phyloP scores from a whole-genome alignment of 1,140 invertebrate species.

The Belonocnema kinseyi region DNA sequence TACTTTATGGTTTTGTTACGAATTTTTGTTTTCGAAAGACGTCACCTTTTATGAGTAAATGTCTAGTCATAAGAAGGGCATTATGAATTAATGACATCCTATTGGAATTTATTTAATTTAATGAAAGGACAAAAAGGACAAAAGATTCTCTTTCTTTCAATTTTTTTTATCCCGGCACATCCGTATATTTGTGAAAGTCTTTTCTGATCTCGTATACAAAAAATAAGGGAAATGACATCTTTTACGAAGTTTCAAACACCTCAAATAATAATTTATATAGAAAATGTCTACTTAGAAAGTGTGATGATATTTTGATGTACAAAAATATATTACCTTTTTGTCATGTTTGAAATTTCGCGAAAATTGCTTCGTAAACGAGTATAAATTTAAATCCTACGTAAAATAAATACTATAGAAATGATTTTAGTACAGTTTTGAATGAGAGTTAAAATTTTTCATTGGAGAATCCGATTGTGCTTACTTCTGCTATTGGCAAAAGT shows the following conservation, averaged over 20 bases:
- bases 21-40: too few relatives aligned
- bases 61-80: not conserved
- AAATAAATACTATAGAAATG: conserved; percentile 3
- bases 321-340: not conserved
- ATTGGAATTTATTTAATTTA: not conserved
- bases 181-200: not conserved
- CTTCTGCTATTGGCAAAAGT: not conserved
- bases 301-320: not conserved
- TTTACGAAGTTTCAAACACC: too few relatives aligned
- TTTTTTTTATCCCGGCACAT: not conserved
- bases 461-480: conserved; percentile 1
- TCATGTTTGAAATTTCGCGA: not conserved
- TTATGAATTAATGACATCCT: not conserved
- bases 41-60: too few relatives aligned
- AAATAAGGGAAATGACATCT: not conserved
- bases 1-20: too few relatives aligned
- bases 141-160: not conserved
- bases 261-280: too few relatives aligned
- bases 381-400: not conserved
- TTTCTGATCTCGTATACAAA: not conserved
- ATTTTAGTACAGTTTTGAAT: not conserved
- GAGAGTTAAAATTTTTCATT: not conserved
- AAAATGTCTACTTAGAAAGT: not conserved
- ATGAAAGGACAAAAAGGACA: not conserved
- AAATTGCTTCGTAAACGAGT: not conserved